phyloP scores from a whole-genome alignment of 2,113 vertebrate species.

The Atractosteus spatula region DNA sequence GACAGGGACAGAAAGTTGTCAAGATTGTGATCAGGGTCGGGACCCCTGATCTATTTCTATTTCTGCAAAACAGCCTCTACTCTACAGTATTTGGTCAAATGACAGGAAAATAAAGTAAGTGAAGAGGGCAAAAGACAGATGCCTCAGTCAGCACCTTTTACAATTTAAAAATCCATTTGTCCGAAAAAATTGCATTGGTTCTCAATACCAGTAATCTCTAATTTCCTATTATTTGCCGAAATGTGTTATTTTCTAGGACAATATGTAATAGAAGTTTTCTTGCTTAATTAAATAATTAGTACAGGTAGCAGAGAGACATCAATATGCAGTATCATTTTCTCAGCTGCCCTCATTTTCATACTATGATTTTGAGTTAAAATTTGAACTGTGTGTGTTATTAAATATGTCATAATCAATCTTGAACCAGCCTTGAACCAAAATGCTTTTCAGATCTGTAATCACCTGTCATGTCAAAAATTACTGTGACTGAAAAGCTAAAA shows the following conservation, averaged over 20 bases:
- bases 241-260: neutral
- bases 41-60: neutral
- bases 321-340: neutral
- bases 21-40: constrained; percentile 2
- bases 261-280: too few species aligned
- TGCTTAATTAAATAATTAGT: too few species aligned
- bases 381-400: neutral
- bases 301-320: too few species aligned
- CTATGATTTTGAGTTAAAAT: neutral
- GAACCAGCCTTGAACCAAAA: neutral
- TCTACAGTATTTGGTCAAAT: neutral
- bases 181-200: neutral
- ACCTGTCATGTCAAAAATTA: neutral
- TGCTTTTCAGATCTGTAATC: neutral
- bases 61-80: neutral
- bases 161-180: neutral
- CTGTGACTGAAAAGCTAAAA: too few species aligned
- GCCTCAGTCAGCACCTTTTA: too few species aligned
- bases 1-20: neutral
- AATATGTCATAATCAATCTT: neutral
- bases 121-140: neutral
- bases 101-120: neutral
- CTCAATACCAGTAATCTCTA: neutral
- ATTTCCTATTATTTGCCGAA: neutral
- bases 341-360: neutral